Percentiles rank a stretch among this genome's conserved stretches.
Conservation (phyloP, 2,113 vertebrate genomes). For the Neotoma lepida region DNA sequence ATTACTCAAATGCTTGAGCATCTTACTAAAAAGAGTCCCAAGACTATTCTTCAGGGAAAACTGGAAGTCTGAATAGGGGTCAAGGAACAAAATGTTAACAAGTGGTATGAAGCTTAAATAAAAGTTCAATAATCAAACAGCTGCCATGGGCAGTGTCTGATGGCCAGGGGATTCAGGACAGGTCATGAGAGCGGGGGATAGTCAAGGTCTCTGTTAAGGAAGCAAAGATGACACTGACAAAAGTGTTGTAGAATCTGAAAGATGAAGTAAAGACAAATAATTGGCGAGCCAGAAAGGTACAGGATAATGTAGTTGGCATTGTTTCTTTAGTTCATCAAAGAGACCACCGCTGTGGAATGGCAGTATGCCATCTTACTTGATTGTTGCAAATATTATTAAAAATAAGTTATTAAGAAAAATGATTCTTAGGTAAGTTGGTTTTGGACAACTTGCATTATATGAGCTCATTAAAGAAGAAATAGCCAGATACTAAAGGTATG, state of each 20-base stretch:
- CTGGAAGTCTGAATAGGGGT: neutral
- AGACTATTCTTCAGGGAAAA: neutral
- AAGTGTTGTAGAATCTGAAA: neutral
- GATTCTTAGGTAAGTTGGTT: neutral
- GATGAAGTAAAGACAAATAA: neutral
- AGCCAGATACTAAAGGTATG: neutral
- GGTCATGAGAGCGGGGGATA: neutral
- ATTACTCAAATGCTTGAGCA: neutral
- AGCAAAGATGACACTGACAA: neutral
- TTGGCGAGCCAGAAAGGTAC: neutral
- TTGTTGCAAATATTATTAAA: conserved; percentile 1
- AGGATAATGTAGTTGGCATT: neutral
- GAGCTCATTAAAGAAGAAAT: neutral
- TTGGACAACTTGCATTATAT: neutral
- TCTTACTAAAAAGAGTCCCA: neutral
- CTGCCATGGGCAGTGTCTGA: neutral
- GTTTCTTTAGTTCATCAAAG: neutral
- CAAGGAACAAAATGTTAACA: neutral
- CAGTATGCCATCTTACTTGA: neutral
- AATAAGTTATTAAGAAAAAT: conserved; percentile 21
- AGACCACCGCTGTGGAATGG: neutral
- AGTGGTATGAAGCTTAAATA: neutral
- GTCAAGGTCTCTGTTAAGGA: neutral
- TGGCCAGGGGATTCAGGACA: neutral
- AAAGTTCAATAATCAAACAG: neutral